These are phyloP conservation scores for Pteromalus puparum DNA, from an alignment of 1,140 invertebrate species.

Conservation along the genomic window DNA sequence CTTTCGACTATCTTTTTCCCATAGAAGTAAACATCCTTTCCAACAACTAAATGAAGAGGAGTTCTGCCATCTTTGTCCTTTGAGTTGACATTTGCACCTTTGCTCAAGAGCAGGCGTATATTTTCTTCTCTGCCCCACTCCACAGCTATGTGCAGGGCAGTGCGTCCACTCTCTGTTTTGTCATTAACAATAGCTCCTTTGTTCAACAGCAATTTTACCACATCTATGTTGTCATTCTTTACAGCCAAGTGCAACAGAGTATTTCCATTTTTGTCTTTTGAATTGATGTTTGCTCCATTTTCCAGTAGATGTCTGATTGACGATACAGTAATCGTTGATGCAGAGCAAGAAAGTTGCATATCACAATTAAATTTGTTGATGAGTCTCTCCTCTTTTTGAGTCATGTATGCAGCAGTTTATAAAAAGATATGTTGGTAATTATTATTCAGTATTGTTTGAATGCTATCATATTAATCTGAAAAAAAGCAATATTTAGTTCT, in stretches of 20 bases:
- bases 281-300: slow-evolving; percentile 29
- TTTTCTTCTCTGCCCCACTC: slow-evolving; percentile 43
- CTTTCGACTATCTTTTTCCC: slow-evolving; percentile 37
- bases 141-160: slow-evolving; percentile 41
- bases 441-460: neutral
- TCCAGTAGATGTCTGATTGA: slow-evolving; percentile 42
- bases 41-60: slow-evolving; percentile 36
- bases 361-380: slow-evolving; percentile 25
- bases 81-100: slow-evolving; percentile 49
- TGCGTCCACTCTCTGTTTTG: slow-evolving; percentile 25
- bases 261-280: slow-evolving; percentile 45
- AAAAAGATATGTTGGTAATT: neutral
- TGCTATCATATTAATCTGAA: neutral
- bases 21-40: slow-evolving; percentile 45
- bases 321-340: slow-evolving; percentile 6
- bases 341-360: slow-evolving; percentile 5
- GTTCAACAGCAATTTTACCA: slow-evolving; percentile 32
- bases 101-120: slow-evolving; percentile 50
- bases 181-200: slow-evolving; percentile 29
- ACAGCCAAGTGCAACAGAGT: slow-evolving; percentile 52
- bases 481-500: neutral
- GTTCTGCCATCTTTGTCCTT: slow-evolving; percentile 47
- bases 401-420: neutral
- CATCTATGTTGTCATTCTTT: slow-evolving; percentile 39
- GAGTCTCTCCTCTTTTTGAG: slow-evolving; percentile 12